These are phyloP conservation scores for Agrenia bidenticulata DNA, from an alignment of 2,888 invertebrate genomes.

Conservation along the genomic window DNA sequence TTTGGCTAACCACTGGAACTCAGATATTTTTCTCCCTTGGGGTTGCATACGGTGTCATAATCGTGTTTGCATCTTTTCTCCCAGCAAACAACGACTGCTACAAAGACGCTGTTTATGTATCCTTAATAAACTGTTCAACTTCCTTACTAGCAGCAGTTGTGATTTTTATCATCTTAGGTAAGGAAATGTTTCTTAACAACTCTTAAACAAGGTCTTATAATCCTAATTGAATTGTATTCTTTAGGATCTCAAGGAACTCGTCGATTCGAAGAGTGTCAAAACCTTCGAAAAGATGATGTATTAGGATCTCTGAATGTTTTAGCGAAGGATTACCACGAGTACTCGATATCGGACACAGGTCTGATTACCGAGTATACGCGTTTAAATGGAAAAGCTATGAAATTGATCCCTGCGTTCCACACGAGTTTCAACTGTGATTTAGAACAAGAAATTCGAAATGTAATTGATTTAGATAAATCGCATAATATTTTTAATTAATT, in stretches of 20 bases:
- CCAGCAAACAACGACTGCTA: constrained; percentile 31
- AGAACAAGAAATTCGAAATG: background rate
- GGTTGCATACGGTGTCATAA: constrained; percentile 29
- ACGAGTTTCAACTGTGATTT: background rate
- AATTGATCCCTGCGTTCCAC: background rate
- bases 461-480: background rate
- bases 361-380: background rate
- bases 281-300: background rate
- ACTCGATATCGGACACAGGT: background rate
- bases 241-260: constrained; percentile 4
- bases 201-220: too few species aligned
- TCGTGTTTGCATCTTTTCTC: constrained; percentile 33
- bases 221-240: too few species aligned
- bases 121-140: constrained; percentile 33
- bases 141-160: constrained; percentile 33
- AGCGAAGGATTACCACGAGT: background rate
- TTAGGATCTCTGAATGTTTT: background rate
- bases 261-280: background rate
- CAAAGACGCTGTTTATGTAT: constrained; percentile 28
- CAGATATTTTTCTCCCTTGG: constrained; percentile 40
- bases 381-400: too few species aligned
- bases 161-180: constrained; percentile 35
- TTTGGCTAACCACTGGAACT: constrained; percentile 28
- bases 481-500: background rate
- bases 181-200: too few species aligned